Base-by-base conservation (phyloP, 2,113 vertebrate species). In the Xenotilapia flavipinnis region DNA sequence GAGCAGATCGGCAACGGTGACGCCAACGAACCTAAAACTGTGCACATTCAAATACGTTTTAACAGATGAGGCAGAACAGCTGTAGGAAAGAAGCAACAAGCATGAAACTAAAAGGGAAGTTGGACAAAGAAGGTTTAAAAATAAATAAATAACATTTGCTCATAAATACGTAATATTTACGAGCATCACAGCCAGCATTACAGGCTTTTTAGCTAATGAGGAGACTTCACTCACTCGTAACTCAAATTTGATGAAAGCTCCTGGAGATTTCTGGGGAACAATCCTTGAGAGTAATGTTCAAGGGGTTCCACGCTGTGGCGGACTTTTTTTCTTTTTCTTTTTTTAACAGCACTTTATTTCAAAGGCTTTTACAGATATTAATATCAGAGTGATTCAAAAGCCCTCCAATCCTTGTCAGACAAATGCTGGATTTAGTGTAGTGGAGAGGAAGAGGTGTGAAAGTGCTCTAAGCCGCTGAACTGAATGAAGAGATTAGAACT, bases 171-270 rank as follows among this genome's bases (percentile, higher is more conserved):
- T 79, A 45, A 91, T 93, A 95, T 95, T 93, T 92, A 94, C 90
- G 87, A 91, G 89, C 58, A 9, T 89, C 82, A 45, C 82, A 85
- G 89, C 93, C 91, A 90, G 91, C 93, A 93, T 91, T 88, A 92
- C 73, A 81, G 87, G 91, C 94, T 93, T 90, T 94, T 91, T 91
- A 92, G 90, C 90, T 94, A 95, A 96, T 92, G 93, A 95, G 91
- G 60, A 53, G 21, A 85, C 84, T 84, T 86, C 87, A 10, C 45
- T 91, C 81, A 51, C 88, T 90, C 91, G 23, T 94, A 91, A 95
- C 88, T 95, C 92, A 90, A 33, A 80, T 84, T 54, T 90, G 87
- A 90, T 84, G 85, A 93, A 87, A 55, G 87, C 36, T 17, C 7
- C 77, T 12, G 42, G 19, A 21, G 49, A 28, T 42, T 90, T 85